phyloP scores from a whole-genome alignment of 2,797 vertebrate genomes.

The Propithecus perrieri region DNA sequence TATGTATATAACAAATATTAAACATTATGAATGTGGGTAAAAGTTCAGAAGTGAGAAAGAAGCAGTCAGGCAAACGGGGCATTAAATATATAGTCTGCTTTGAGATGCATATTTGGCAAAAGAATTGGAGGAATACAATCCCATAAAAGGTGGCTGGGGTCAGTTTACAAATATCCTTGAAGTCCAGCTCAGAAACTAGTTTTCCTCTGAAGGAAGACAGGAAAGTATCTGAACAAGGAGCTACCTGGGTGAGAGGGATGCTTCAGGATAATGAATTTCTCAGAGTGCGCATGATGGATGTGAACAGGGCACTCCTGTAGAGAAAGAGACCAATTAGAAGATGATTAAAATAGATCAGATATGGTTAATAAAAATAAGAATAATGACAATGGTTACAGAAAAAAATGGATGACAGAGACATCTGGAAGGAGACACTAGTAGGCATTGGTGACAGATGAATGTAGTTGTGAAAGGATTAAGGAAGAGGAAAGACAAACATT shows the following conservation, averaged over 20 bases:
- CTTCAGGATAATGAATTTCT: slow-evolving; percentile 41
- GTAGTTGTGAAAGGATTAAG: not conserved
- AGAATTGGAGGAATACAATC: not conserved
- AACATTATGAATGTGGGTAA: not conserved
- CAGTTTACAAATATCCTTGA: not conserved
- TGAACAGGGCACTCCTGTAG: slow-evolving; percentile 33
- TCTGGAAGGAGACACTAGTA: not conserved
- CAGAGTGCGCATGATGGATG: slow-evolving; percentile 20
- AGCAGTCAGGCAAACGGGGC: not conserved
- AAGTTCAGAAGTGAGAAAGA: not conserved
- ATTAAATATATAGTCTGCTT: not conserved
- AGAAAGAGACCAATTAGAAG: slow-evolving; percentile 33
- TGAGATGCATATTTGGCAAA: not conserved
- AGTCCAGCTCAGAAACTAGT: not conserved
- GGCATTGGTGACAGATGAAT: not conserved
- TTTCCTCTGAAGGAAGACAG: not conserved
- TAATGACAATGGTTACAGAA: not conserved
- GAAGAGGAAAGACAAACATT: not conserved
- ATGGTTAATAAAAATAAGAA: slow-evolving; percentile 41
- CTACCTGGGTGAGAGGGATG: not conserved
- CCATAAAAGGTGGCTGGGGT: not conserved
- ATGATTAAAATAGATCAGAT: slow-evolving; percentile 50
- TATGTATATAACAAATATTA: not conserved
- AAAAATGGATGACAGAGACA: not conserved
- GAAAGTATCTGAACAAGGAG: not conserved